These are phyloP conservation scores for Thalassophryne amazonica DNA, from an alignment of 2,797 vertebrate genomes.

Conservation along the genomic window DNA sequence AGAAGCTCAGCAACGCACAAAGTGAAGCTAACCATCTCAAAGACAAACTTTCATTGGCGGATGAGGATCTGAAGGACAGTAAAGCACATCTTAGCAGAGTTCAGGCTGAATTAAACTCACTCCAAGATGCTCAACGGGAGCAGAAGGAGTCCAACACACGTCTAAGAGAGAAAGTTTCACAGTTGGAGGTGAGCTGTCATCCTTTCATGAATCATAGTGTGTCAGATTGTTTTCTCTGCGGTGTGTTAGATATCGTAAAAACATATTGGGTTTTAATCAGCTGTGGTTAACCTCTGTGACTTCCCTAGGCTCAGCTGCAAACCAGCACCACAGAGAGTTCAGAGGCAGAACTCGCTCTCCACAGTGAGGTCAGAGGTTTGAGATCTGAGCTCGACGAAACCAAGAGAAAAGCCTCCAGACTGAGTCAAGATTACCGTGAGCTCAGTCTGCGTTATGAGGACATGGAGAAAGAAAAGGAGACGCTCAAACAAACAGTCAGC, in stretches of 20 bases:
- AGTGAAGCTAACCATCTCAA: slow-evolving; percentile 79
- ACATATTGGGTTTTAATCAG: background rate
- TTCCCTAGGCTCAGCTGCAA: slow-evolving; percentile 75
- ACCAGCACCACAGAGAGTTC: slow-evolving; percentile 71
- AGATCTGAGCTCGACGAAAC: slow-evolving; percentile 84
- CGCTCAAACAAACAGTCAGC: slow-evolving; percentile 70
- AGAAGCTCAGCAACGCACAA: slow-evolving; percentile 72
- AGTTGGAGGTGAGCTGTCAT: slow-evolving; percentile 81
- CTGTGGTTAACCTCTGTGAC: slow-evolving; percentile 2
- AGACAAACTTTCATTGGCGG: slow-evolving; percentile 75
- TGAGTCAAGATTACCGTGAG: slow-evolving; percentile 81
- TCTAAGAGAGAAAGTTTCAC: slow-evolving; percentile 83
- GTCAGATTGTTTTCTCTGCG: background rate
- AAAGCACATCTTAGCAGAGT: slow-evolving; percentile 42
- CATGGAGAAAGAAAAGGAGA: slow-evolving; percentile 82
- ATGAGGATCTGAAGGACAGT: slow-evolving; percentile 81
- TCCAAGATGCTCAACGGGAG: slow-evolving; percentile 59
- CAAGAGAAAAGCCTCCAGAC: slow-evolving; percentile 74
- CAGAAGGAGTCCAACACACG: slow-evolving; percentile 76
- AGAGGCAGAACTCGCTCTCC: slow-evolving; percentile 84
- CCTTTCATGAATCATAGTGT: background rate
- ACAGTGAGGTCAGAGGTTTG: slow-evolving; percentile 76
- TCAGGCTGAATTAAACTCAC: slow-evolving; percentile 55
- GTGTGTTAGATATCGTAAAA: background rate
- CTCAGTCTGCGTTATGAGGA: slow-evolving; percentile 75